These are phyloP conservation scores for Lissonota sp. DNA, from an alignment of 2,888 invertebrate genomes.

Conservation along the genomic window DNA sequence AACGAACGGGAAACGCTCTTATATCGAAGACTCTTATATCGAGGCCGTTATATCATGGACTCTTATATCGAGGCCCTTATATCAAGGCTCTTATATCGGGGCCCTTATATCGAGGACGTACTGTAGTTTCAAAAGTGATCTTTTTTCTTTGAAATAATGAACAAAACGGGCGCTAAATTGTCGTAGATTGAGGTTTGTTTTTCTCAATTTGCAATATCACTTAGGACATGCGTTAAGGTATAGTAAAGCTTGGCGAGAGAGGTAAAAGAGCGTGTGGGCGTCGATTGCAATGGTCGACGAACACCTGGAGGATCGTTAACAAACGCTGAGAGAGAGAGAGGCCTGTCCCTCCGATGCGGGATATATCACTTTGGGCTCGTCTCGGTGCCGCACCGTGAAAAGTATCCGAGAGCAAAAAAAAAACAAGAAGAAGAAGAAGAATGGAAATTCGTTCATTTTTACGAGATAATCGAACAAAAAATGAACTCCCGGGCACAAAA, in stretches of 20 bases:
- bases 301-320: slow-evolving; percentile 62
- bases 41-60: too few relatives aligned
- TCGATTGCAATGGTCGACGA: slow-evolving; percentile 58
- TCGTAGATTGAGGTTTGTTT: slow-evolving; percentile 18
- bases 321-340: not conserved
- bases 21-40: too few relatives aligned
- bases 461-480: slow-evolving; percentile 17
- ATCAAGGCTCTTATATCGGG: too few relatives aligned
- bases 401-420: not conserved
- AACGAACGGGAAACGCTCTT: too few relatives aligned
- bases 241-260: slow-evolving; percentile 48
- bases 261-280: slow-evolving; percentile 49
- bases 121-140: too few relatives aligned
- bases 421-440: not conserved
- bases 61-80: too few relatives aligned
- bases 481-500: slow-evolving; percentile 13
- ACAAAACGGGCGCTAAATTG: too few relatives aligned
- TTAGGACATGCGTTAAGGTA: slow-evolving; percentile 17
- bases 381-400: slow-evolving; percentile 10
- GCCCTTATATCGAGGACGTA: too few relatives aligned
- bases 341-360: slow-evolving; percentile 15
- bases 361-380: slow-evolving; percentile 39
- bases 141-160: too few relatives aligned
- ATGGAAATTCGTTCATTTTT: slow-evolving; percentile 39
- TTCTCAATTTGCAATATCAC: slow-evolving; percentile 33